Evolutionary conservation across 2,113 vertebrate species (phyloP).

Genomic region (Vulpes lagopus): DNA sequence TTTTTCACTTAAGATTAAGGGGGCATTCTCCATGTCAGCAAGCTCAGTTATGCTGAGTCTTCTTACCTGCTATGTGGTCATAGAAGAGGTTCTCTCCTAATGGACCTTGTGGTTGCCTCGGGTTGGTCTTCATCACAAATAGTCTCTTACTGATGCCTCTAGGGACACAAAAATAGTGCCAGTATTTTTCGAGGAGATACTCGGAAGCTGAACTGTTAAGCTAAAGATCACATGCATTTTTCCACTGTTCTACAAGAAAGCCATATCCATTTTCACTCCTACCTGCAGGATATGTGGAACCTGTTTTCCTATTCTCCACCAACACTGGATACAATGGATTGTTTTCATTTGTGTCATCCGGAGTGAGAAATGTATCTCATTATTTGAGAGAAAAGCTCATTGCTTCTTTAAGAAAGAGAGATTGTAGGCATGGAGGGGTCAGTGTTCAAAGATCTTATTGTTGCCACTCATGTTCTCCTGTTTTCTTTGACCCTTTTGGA

Average conservation of each 20-base stretch:
- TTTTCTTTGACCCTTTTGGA: constrained; percentile 28
- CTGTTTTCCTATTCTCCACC: neutral
- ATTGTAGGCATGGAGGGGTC: neutral
- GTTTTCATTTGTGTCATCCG: constrained; percentile 1
- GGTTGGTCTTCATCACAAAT: neutral
- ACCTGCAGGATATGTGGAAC: neutral
- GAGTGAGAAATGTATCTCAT: neutral
- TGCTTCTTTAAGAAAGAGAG: constrained; percentile 2
- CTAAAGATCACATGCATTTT: neutral
- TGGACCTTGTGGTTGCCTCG: neutral
- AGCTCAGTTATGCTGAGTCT: neutral
- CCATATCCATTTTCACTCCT: neutral
- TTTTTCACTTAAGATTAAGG: neutral
- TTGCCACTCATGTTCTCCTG: neutral
- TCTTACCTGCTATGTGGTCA: neutral
- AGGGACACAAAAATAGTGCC: neutral
- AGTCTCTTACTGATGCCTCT: neutral
- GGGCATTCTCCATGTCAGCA: neutral
- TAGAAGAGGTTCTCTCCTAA: neutral
- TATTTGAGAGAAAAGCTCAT: neutral
- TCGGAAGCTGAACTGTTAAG: neutral
- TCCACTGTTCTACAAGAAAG: neutral
- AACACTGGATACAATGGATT: neutral
- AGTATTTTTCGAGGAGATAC: neutral
- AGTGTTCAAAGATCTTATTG: constrained; percentile 9